Base-by-base conservation (phyloP, 2,797 vertebrate genomes). In the Acrossocheilus fasciatus region DNA sequence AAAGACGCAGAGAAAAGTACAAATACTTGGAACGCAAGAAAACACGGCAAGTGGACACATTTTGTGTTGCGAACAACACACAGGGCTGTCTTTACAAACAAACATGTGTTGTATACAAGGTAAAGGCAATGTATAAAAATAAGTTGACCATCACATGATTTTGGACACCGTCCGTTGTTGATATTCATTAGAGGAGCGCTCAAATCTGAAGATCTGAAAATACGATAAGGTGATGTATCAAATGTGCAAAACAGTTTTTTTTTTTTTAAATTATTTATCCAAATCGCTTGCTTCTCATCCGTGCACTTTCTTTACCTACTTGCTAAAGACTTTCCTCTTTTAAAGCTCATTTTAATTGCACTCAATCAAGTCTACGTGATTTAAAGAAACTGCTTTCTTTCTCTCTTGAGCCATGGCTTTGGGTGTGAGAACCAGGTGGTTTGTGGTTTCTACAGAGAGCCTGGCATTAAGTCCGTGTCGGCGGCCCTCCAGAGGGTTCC, bases 111-210 rank as follows among this genome's bases (percentile, higher is more conserved):
- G 98, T 96, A 97, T 97, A 98, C 98, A 98, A 95, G 96, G 97
- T 97, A 98, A 97, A 99, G 98, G 98, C 98, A 98, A 98, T 98
- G 98, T 98, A 98, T 97, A 99, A 96, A 99, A 99, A 99, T 98
- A 99, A 96, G 94, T 95, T 92, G 96, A 97, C 96, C 95, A 96
- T 96, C 97, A 95, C 91, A 95, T 96, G 95, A 96, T 81, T 86
- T 93, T 93, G 90, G 92, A 94, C 93, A 93, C 94, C 94, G 95
- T 96, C 95, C 23, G 10, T 26, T 96, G 57, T 96, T 93, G 87
- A 97, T 97, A 97, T 97, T 97, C 96, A 97, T 96, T 97, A 94
- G 93, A 95, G 97, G 95, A 97, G 96, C 96, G 97, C 97, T 97
- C 95, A 95, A 50, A 68, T 81, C 64, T 81, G 62, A 50, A 81